Conservation (phyloP, 2,113 vertebrate species). For the Trachemys scripta region DNA sequence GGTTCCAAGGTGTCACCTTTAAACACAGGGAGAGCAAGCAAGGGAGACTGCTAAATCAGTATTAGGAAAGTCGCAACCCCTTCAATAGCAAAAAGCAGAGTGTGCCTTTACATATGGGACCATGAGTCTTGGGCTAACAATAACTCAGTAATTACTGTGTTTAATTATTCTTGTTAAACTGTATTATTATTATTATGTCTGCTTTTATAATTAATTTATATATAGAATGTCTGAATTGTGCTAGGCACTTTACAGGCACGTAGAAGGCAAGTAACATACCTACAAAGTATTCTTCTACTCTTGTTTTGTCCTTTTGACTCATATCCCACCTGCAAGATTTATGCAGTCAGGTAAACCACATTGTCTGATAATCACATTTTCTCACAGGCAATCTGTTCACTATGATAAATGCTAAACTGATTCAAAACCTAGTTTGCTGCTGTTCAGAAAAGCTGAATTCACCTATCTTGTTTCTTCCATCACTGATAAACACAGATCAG, state of each 20-base stretch:
- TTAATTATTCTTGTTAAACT: background rate
- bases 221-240: background rate
- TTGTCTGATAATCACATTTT: conserved; percentile 9
- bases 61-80: background rate
- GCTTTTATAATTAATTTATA: background rate
- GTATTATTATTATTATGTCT: background rate
- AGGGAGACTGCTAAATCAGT: background rate
- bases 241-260: background rate
- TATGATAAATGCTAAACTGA: conserved; percentile 15
- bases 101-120: background rate
- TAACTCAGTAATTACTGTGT: background rate
- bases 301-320: background rate
- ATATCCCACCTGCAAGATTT: background rate
- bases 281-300: background rate
- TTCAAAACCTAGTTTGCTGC: background rate
- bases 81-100: background rate
- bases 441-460: conserved; percentile 3
- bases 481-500: background rate
- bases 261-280: background rate
- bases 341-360: background rate
- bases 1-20: background rate
- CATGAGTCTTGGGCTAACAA: background rate
- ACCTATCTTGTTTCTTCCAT: background rate
- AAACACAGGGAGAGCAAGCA: background rate
- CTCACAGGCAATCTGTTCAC: background rate